Conservation (phyloP, 2,797 vertebrate genomes). For the Poecile montanus region DNA sequence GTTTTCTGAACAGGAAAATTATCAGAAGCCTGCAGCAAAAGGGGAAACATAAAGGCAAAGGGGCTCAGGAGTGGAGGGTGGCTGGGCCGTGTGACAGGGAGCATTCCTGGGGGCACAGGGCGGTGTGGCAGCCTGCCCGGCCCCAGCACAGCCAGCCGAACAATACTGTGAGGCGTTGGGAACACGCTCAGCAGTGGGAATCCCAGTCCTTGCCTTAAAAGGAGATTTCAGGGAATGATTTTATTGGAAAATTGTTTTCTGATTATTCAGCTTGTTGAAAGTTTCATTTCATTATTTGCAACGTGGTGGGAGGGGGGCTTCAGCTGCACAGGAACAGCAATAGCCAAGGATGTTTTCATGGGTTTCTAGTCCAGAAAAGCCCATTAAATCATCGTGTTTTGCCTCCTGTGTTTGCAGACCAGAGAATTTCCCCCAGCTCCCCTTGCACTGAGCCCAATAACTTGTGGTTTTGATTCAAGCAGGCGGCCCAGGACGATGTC, state of each 20-base stretch:
- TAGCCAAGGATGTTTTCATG: neutral
- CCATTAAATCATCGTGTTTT: neutral
- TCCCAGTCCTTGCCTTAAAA: slow-evolving; percentile 68
- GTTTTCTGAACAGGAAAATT: neutral
- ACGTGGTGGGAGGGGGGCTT: neutral
- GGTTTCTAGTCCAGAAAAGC: neutral
- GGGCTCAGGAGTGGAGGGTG: neutral
- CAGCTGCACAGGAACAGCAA: neutral
- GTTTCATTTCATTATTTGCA: slow-evolving; percentile 33
- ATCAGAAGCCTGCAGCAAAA: neutral
- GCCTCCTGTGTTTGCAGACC: neutral
- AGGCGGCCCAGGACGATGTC: neutral
- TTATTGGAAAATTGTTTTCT: slow-evolving; percentile 66
- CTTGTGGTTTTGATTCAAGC: neutral
- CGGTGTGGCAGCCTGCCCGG: slow-evolving; percentile 11
- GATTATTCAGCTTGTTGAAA: slow-evolving; percentile 62
- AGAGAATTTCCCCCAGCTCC: neutral
- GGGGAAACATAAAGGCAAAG: neutral
- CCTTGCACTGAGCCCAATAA: neutral
- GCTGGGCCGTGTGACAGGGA: neutral
- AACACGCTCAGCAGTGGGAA: slow-evolving; percentile 17
- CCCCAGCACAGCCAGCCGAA: neutral
- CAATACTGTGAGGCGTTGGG: slow-evolving; percentile 4
- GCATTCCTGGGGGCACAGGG: neutral
- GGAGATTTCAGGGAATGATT: slow-evolving; percentile 48